phyloP scores from a whole-genome alignment of 2,888 invertebrate genomes.

The Arctia plantaginis region DNA sequence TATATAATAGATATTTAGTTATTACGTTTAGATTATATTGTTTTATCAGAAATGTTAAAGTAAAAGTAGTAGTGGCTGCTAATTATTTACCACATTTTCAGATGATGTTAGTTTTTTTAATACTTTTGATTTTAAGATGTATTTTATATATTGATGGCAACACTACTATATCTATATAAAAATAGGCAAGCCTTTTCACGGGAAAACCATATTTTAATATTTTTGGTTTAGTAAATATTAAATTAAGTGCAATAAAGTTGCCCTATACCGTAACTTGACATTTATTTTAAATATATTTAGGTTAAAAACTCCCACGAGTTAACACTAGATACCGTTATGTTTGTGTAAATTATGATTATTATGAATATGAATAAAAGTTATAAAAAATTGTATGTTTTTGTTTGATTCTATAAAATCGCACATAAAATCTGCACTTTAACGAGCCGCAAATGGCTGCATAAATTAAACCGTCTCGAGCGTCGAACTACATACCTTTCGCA shows the following conservation, averaged over 20 bases:
- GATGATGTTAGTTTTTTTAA: not conserved
- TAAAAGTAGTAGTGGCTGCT: constrained; percentile 13
- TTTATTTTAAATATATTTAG: constrained; percentile 53
- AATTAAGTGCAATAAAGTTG: constrained; percentile 53
- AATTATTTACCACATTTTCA: constrained; percentile 7
- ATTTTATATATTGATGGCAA: constrained; percentile 11
- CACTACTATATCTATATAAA: not conserved
- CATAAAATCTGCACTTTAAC: no score
- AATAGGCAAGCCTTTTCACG: not conserved
- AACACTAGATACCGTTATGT: constrained; percentile 82
- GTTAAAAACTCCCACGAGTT: constrained; percentile 60
- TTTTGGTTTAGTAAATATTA: constrained; percentile 37
- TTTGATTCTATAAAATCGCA: constrained; percentile 25
- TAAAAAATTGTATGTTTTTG: constrained; percentile 69
- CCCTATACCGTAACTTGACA: constrained; percentile 46
- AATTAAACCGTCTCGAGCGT: no score
- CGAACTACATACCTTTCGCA: no score
- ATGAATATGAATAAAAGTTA: constrained; percentile 81
- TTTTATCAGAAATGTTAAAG: constrained; percentile 9
- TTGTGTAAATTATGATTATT: constrained; percentile 83
- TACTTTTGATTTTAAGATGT: constrained; percentile 8
- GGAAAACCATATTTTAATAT: constrained; percentile 27
- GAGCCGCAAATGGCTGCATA: no score
- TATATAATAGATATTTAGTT: constrained; percentile 12
- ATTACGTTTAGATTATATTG: constrained; percentile 15